Base-by-base conservation (phyloP, 2,113 vertebrate genomes). In the Chionis minor region DNA sequence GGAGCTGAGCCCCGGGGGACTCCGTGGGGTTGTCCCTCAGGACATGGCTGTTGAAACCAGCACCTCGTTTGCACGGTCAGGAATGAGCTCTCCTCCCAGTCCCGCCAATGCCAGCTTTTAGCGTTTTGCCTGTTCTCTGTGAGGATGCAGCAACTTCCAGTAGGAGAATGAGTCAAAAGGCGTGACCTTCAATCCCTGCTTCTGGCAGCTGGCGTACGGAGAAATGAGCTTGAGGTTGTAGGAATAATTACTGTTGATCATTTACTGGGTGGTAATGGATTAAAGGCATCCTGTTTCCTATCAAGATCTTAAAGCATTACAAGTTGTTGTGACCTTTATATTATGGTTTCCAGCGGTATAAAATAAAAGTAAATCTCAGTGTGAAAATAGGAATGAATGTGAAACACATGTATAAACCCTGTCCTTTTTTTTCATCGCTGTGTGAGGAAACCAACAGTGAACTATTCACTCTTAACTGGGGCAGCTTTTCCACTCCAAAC, bases 271-370 rank as follows among this genome's bases (percentile, higher is more conserved):
- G 71, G 40, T 82, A 69, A 66, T 58, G 33, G 71, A 94, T 91
- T 95, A 91, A 92, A 91, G 45, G 24, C 59, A 86, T 88, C 86
- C 69, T 81, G 59, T 78, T 94, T 94, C 81, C 84, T 72, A 12
- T 90, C 30, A 90, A 49, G 85, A 85, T 94, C 87, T 85, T 82
- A 80, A 35, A 51, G 81, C 58, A 84, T 81, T 91, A 91, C 63
- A 75, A 81, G 81, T 89, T 89, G 73, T 93, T 90, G 38, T 91
- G 92, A 94, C 91, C 86, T 95, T 95, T 94, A 45, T 55, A 59
- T 83, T 84, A 71, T 54, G n/a, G 59, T 78, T 94, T 91, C 70
- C 74, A 87, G 83, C 2, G 1, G 77, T 56, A 82, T 69, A 65
- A 81, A 92, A 94, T 88, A 70, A 71, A 95, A 86, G 86, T 40